A percentile compares a stretch with the other conserved stretches of the same genome.
These are phyloP conservation scores for Polyploca ridens DNA, from an alignment of 2,888 invertebrate species.

Conservation along the genomic window DNA sequence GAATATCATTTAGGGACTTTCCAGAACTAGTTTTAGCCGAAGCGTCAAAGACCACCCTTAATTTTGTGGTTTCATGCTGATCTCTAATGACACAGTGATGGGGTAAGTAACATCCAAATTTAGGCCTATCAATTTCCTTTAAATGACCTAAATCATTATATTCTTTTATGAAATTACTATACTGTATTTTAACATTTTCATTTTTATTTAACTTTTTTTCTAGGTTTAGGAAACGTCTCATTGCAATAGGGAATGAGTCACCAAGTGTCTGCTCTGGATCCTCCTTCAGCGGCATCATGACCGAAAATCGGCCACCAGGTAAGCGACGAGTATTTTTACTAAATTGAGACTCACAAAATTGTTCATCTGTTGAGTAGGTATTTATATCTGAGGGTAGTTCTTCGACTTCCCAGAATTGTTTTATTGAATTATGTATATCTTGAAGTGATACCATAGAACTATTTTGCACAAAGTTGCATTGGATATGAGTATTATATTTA, in stretches of 20 bases:
- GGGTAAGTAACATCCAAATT: conserved; percentile 25
- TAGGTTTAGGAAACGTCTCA: not conserved
- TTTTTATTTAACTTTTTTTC: too few relatives aligned
- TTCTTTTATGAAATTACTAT: too few relatives aligned
- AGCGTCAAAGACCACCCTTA: conserved; percentile 29
- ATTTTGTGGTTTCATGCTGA: conserved; percentile 25
- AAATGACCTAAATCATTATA: too few relatives aligned
- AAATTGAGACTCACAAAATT: conserved; percentile 27
- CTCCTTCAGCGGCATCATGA: conserved; percentile 23
- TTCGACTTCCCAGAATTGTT: not conserved
- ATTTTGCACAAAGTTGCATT: too few relatives aligned
- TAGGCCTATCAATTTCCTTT: conserved; percentile 15
- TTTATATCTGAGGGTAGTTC: not conserved
- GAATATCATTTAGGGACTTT: conserved; percentile 23
- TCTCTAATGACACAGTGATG: conserved; percentile 30
- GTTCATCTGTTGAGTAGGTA: conserved; percentile 19
- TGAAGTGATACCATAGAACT: not conserved
- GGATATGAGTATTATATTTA: too few relatives aligned
- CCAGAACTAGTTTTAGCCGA: conserved; percentile 20
- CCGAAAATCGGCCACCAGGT: conserved; percentile 25
- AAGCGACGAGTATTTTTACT: conserved; percentile 20
- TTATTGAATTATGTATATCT: not conserved
- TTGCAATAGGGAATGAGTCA: not conserved
- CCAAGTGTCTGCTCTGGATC: too few relatives aligned
- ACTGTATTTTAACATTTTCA: too few relatives aligned